Base-by-base conservation (phyloP, 2,113 vertebrate genomes). In the Scartelaos histophorus region DNA sequence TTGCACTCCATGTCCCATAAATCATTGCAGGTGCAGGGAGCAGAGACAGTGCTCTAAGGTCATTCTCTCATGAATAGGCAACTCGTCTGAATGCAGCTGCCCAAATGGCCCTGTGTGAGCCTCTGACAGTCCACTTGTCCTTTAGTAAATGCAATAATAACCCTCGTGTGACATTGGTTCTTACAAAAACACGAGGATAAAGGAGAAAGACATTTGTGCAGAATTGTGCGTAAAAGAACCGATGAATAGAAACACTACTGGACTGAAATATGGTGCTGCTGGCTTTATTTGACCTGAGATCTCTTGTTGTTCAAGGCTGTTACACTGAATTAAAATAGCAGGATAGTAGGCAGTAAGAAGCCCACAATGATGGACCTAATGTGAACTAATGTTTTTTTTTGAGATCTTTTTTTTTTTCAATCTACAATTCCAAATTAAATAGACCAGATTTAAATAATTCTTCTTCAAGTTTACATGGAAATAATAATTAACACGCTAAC, bases 61-160 rank as follows among this genome's bases (percentile, higher is more conserved):
- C 85, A 89, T 69, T 74, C 72, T 67, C 83, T 89, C 87, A 87
- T 88, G 80, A 90, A 86, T 84, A 86, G 74, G 71, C 70, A 88
- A 83, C 73, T 70, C 76, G 57, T 67, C 46, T 70, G 38, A 66
- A 21, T 60, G 68, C 71, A 79, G 86, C 86, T 73, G 85, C 82
- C 83, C 71, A 85, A 84, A 85, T 1, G 73, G 79, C 77, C 56
- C 73, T 82, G 76, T 24, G 75, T 25, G 22, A 76, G 82, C 47
- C 21, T 53, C 43, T 67, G 74, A 69, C 65, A 61, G 22, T 43
- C 53, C 2, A 34, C 57, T 47, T 56, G 69, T 65, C 67, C 77
- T 85, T 79, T 73, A 22, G 49, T 29, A 67, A 76, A 60, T 19
- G 47, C 66, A 69, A 61, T 78, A 71, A 38, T 2, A 25, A 54